phyloP scores from a whole-genome alignment of 2,113 vertebrate species.

The Lepus timidus region DNA sequence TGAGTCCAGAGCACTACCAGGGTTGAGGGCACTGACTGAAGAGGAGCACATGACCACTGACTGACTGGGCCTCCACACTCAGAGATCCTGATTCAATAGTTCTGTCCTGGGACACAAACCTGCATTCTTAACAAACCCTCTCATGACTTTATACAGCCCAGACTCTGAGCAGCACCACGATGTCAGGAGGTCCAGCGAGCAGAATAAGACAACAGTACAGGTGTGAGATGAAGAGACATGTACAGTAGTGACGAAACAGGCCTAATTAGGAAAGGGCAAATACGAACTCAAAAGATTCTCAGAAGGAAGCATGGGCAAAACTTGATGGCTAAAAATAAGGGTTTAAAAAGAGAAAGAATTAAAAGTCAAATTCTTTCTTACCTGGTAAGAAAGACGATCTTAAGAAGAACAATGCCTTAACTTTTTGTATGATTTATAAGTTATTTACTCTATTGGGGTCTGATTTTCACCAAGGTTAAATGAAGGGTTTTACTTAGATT shows the following conservation, averaged over 20 bases:
- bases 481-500: not conserved
- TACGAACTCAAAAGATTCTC: conserved; percentile 17
- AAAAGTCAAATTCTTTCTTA: not conserved
- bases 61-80: not conserved
- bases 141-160: not conserved
- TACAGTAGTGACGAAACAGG: not conserved
- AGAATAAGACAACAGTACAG: not conserved
- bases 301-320: conserved; percentile 47
- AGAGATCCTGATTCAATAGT: not conserved
- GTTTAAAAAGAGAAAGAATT: conserved; percentile 32
- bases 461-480: not conserved
- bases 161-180: not conserved
- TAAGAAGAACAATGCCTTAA: not conserved
- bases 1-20: not conserved
- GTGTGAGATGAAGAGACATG: not conserved
- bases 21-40: not conserved
- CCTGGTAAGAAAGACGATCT: conserved; percentile 12
- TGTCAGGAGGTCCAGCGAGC: not conserved
- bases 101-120: not conserved
- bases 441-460: not conserved
- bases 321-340: not conserved
- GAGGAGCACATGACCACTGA: not conserved
- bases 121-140: not conserved
- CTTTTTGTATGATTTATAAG: not conserved
- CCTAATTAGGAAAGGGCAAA: conserved; percentile 10